Conservation (phyloP, 2,113 vertebrate genomes). For the Taurulus bubalis region DNA sequence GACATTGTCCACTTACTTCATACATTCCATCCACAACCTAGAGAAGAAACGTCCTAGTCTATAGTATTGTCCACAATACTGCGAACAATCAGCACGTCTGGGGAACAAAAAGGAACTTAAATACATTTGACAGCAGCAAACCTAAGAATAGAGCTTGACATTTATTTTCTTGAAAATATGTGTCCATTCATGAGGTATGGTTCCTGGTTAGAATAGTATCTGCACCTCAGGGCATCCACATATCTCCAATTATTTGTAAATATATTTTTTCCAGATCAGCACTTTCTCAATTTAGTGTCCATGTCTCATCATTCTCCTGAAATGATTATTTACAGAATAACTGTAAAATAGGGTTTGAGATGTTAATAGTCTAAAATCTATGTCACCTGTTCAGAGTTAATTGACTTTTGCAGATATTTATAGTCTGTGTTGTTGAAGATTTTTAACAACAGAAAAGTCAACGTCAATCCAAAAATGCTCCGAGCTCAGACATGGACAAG, state of each 20-base stretch:
- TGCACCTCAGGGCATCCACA: constrained; percentile 55
- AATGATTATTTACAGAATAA: constrained; percentile 10
- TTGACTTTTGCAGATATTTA: neutral
- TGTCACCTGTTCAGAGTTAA: neutral
- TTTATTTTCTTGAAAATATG: constrained; percentile 9
- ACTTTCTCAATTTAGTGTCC: constrained; percentile 11
- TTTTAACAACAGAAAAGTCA: constrained; percentile 19
- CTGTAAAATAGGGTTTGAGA: constrained; percentile 10
- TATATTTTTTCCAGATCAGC: constrained; percentile 44
- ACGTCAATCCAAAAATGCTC: neutral
- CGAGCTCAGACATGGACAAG: constrained; percentile 7
- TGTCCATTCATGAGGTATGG: constrained; percentile 35
- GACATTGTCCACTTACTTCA: constrained; percentile 13
- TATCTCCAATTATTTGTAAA: constrained; percentile 50
- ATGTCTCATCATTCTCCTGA: constrained; percentile 11
- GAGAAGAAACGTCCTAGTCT: constrained; percentile 7
- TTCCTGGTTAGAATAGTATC: constrained; percentile 20
- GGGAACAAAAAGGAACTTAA: neutral
- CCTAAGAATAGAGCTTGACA: neutral
- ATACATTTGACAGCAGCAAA: constrained; percentile 17
- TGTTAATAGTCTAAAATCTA: constrained; percentile 21
- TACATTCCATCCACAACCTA: constrained; percentile 66
- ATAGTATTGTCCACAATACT: constrained; percentile 10
- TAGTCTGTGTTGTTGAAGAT: constrained; percentile 23
- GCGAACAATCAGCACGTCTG: constrained; percentile 16